These are phyloP conservation scores for Avahi laniger DNA, from an alignment of 2,797 vertebrate species.

Conservation along the genomic window DNA sequence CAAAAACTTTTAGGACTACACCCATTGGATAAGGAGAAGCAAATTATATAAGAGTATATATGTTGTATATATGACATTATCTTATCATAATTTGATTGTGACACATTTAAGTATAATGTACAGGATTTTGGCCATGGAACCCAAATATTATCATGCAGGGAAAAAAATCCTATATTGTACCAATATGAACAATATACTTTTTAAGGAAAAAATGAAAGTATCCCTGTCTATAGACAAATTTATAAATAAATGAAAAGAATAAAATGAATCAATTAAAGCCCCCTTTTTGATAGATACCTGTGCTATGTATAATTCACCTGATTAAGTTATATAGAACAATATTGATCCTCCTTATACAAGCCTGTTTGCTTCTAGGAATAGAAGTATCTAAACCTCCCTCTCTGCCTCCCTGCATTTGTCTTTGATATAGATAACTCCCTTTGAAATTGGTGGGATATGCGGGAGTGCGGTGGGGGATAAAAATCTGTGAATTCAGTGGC, in stretches of 20 bases:
- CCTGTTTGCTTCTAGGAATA: constrained; percentile 23
- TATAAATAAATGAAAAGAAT: not conserved
- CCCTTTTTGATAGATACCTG: not conserved
- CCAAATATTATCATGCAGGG: not conserved
- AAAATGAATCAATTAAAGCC: not conserved
- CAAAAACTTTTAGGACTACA: not conserved
- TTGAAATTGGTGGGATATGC: constrained; percentile 75
- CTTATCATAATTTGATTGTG: not conserved
- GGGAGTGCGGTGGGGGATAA: constrained; percentile 71
- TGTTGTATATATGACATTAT: not conserved
- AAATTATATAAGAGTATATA: not conserved
- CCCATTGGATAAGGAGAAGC: not conserved
- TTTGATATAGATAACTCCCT: constrained; percentile 39
- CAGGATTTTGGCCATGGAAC: not conserved
- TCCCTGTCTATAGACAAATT: not conserved
- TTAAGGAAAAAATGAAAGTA: not conserved
- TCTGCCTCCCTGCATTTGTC: constrained; percentile 56
- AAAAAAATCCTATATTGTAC: not conserved
- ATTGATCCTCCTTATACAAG: not conserved
- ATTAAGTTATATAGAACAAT: constrained; percentile 52
- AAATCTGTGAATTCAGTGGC: constrained; percentile 71
- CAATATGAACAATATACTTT: not conserved
- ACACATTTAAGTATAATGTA: not conserved
- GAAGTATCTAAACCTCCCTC: constrained; percentile 24
- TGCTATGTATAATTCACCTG: not conserved